Evolutionary conservation across 2,888 invertebrate genomes (phyloP), one percentile per base, ranked within the genome.

Genomic region (Hymenopus coronatus): DNA sequence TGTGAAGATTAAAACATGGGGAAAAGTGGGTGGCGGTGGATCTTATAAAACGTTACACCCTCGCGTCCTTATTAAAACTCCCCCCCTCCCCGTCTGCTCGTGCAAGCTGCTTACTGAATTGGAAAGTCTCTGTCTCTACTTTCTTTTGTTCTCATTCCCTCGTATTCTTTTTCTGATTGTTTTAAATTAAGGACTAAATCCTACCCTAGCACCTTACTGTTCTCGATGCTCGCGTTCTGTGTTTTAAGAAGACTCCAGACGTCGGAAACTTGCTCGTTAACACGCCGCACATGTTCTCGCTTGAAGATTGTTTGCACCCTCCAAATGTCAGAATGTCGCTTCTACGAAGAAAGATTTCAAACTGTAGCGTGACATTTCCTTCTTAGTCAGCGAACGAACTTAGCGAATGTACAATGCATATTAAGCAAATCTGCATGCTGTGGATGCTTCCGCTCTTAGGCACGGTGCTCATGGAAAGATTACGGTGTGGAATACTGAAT

Each of bases 1-100:
- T 87, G 82, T 87, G 87, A 87, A 87, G 87, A 87, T 87, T 87
- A 87, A 87, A 87, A 28, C 82, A 82, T 28, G 70, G 87, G 82
- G 28, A 83, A 83, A 83, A 30, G 83, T 28, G 83, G 30, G 83
- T 83, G 83, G 83, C 28, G 83, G 83, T 83, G 85, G 85, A 33
- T 85, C 85, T 46, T 85, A 40, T 40, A 40, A 85, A 85, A 33
- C 85, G 87, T 87, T 82, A 87, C 87, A 70, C 28, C 46, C 87
- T 87, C 54, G 33, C 54, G 33, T 85, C 33, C 87, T 87, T 87
- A 87, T 87, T 87, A 87, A 85, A 87, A 87, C 87, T 87, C 70
- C 33, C 87, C 33, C 2, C 81, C 25, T 25, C 6, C 28, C 28
- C 14, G 81, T 33, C 27, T 54, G 28, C 82, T 83, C 83, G 20